Evolutionary conservation across 2,888 invertebrate species (phyloP), one percentile per base, ranked within the genome.

Genomic region (Platycheirus rosarum): DNA sequence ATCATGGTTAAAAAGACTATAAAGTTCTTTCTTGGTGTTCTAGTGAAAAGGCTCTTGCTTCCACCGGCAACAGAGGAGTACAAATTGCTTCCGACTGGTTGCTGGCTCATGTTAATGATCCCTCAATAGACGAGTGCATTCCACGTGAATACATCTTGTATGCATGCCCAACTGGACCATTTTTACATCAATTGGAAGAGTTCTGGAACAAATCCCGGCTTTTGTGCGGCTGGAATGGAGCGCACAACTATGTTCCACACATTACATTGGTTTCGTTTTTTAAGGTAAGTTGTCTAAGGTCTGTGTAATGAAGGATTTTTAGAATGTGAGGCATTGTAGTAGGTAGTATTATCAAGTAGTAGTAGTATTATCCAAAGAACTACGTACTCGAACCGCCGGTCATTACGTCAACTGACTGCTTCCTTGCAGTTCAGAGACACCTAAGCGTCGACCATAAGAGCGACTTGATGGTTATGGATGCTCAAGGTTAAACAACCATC

Each of bases 61-160:
- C 97, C 8, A 97, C 97, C 2, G 97, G 97, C 14, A 94, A 97
- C 89, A 92, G 95, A 74, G 96, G 96, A 80, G 95, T 97, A 23
- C 96, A 97, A 89, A 91, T 97, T 78, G 97, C 97, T 7, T 96
- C 96, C 0, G 97, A 97, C 88, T 97, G 97, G 97, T 91, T 97
- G 9, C 89, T 97, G 77, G 96, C 97, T 6, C 97, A 97, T 88
- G 96, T 97, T 0, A 95, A 96, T 88, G 97, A 97, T 91, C 93
- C 95, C 0, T 93, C 93, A 16, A 91, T 97, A 55, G 97, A 97
- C 89, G 93, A 94, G 60, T 93, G 93, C 53, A 93, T 93, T 35
- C 95, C 95, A 0, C 92, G 97, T 82, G 97, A 97, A 90, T 97
- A 97, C 87, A 95, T 97, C 69, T 91, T 97, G 46, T 97, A 97